Percentiles rank a stretch among this genome's conserved stretches.
Evolutionary conservation across 2,888 invertebrate species (phyloP).

Genomic region (Disparrhopalites patrizii): DNA sequence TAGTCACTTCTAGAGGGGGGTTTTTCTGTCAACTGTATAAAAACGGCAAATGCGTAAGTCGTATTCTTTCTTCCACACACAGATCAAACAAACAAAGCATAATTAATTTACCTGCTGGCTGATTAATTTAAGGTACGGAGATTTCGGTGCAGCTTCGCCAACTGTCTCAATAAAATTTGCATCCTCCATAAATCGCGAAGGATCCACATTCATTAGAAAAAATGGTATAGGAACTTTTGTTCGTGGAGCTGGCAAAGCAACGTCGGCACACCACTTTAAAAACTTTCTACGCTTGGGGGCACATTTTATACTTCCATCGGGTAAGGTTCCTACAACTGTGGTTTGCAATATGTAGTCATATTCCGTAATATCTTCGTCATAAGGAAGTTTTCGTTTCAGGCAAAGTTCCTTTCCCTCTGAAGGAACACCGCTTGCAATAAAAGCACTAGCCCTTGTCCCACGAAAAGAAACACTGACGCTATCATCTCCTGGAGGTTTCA

Average conservation of each 20-base stretch:
- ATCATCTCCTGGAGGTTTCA: constrained; percentile 22
- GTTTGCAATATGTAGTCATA: constrained; percentile 22
- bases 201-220: constrained; percentile 36
- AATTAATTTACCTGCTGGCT: constrained; percentile 15
- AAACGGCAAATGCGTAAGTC: no score
- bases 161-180: constrained; percentile 33
- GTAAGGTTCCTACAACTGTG: constrained; percentile 4
- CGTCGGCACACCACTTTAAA: constrained; percentile 28
- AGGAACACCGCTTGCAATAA: neutral
- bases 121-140: constrained; percentile 1
- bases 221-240: constrained; percentile 34
- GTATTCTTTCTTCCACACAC: no score
- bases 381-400: neutral
- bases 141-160: constrained; percentile 19
- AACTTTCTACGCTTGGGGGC: constrained; percentile 32
- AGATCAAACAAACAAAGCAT: no score
- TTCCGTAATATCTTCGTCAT: constrained; percentile 16
- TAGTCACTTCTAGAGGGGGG: no score
- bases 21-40: no score
- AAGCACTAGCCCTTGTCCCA: neutral
- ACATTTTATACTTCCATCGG: constrained; percentile 21
- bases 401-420: neutral
- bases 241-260: constrained; percentile 33
- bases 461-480: neutral
- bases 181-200: constrained; percentile 33